Evolutionary conservation across 2,113 vertebrate species (phyloP).

Genomic region (Cottus gobio): DNA sequence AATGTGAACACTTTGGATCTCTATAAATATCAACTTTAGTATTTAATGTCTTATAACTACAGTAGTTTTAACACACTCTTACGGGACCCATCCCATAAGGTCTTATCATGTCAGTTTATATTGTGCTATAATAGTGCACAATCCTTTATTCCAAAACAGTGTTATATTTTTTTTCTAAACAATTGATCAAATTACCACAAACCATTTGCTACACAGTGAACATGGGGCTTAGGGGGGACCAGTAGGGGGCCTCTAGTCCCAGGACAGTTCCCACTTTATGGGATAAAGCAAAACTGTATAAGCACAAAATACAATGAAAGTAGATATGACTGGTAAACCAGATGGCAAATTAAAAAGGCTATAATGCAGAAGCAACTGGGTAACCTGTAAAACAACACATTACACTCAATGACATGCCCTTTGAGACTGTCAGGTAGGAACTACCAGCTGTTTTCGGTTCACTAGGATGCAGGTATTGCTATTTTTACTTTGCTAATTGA

Average conservation of each 20-base stretch:
- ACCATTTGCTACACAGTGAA: neutral
- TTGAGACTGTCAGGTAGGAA: neutral
- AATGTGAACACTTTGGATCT: neutral
- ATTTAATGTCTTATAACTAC: neutral
- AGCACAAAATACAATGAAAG: neutral
- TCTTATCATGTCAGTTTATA: neutral
- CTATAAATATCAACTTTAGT: neutral
- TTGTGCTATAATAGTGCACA: neutral
- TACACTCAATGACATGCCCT: neutral
- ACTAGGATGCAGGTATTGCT: neutral
- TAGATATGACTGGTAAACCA: neutral
- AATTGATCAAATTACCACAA: neutral
- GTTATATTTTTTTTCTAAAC: neutral
- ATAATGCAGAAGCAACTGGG: neutral
- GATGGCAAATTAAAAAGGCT: constrained; percentile 6
- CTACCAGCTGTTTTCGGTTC: neutral
- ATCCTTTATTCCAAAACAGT: neutral
- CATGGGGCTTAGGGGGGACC: neutral
- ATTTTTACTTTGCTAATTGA: constrained; percentile 20
- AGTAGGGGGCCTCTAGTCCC: neutral
- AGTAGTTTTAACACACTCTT: neutral
- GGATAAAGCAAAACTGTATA: neutral
- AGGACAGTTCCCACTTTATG: neutral
- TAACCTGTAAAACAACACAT: neutral
- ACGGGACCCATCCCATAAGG: neutral